Evolutionary conservation across 2,888 invertebrate genomes (phyloP).

Genomic region (Euplexia lucipara): DNA sequence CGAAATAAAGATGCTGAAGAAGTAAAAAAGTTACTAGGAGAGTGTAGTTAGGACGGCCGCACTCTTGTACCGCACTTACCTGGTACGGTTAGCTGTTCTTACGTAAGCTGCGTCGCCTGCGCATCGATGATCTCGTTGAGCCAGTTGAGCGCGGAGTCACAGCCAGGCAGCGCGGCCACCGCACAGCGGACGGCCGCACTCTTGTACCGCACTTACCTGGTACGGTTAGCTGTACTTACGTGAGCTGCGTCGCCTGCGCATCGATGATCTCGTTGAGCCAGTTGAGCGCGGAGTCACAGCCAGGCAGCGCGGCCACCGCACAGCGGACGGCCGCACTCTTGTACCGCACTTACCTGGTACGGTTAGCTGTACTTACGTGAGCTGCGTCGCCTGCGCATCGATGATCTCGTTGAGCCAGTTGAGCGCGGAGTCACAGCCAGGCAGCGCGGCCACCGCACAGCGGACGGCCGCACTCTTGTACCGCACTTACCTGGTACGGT

Average conservation of each 20-base stretch:
- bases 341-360: no score
- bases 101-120: conserved; percentile 83
- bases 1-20: no score
- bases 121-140: conserved; percentile 93
- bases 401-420: conserved; percentile 93
- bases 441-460: conserved; percentile 87
- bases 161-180: conserved; percentile 81
- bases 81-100: no score
- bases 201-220: conserved; percentile 91
- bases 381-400: conserved; percentile 87
- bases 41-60: no score
- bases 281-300: conserved; percentile 82
- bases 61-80: no score
- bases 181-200: conserved; percentile 90
- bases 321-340: no score
- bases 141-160: conserved; percentile 90
- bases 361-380: conserved; percentile 85
- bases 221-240: no score
- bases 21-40: no score
- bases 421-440: conserved; percentile 80
- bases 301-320: conserved; percentile 83
- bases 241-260: conserved; percentile 88
- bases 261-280: conserved; percentile 93
- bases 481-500: no score
- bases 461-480: no score